phyloP scores from a whole-genome alignment of 2,888 invertebrate genomes.

The Spisula subtruncata region DNA sequence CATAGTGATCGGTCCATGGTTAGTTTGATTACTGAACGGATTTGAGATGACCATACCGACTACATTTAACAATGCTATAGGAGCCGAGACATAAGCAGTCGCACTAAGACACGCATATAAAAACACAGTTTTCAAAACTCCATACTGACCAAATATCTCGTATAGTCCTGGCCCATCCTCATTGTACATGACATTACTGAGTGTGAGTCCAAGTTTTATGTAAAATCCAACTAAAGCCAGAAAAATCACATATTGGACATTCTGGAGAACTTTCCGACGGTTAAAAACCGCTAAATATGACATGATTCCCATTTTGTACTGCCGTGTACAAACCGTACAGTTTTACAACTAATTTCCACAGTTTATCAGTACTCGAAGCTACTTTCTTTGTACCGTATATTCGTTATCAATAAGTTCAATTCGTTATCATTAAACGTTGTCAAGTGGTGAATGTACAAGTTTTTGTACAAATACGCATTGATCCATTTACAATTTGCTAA shows the following conservation, averaged over 20 bases:
- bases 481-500: no score
- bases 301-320: background rate
- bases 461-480: no score
- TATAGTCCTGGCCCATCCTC: background rate
- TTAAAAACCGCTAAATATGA: background rate
- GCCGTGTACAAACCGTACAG: no score
- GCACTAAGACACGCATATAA: slow-evolving; percentile 4
- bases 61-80: background rate
- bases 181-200: background rate
- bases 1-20: background rate
- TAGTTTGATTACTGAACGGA: slow-evolving; percentile 12
- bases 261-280: background rate
- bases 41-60: slow-evolving; percentile 20
- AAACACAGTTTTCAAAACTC: background rate
- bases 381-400: no score
- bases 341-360: no score
- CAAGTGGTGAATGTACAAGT: no score
- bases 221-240: slow-evolving; percentile 13
- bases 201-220: background rate
- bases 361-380: no score
- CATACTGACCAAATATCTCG: background rate
- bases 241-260: background rate
- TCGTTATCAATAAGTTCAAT: no score
- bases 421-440: no score
- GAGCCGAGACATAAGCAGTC: slow-evolving; percentile 1